Base-by-base conservation (phyloP, 2,888 invertebrate genomes). In the Boloria euphrosyne region DNA sequence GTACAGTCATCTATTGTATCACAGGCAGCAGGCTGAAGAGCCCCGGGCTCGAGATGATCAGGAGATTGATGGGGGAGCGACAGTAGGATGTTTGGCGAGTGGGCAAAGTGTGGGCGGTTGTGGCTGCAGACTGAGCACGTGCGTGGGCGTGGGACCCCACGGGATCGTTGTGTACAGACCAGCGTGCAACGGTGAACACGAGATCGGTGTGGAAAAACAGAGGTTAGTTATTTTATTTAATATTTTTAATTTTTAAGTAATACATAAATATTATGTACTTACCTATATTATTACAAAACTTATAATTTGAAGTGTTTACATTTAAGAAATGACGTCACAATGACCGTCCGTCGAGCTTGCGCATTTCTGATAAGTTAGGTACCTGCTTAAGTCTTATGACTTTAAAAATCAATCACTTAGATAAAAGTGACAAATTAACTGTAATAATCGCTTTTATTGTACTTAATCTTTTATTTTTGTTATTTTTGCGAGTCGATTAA, bases 131-230 rank as follows among this genome's bases (percentile, higher is more conserved):
- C 79, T 93, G 27, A 92, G 92, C 71, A 90, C 92, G 0, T 87
- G 92, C 57, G 94, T 97, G 67, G 96, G 97, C 1, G 96, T 97
- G 13, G 97, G 97, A 1, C 97, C 97, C 0, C 95, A 96, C 75
- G 97, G 97, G 65, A 94, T 97, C 71, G 95, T 95, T 68, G 94
- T 96, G 59, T 95, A 95, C 79, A 75, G 92, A 54, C 92, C 92
- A 1, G 87, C 88, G 38, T 91, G 92, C 77, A 87, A 86, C 62
- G 90, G 91, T 66, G 94, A 93, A 61, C 94, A 93, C 78, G 95
- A 93, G 74, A 94, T 86, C 80, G 92, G 92, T 71, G 94, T 93
- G 77, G 95, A 95, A 79, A 95, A 94, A 78, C 94, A 94, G 80
- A 95, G 92, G 93, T 94, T 66, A 69, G 49, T 13, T n/a, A 16